Percentiles rank a stretch among this genome's conserved stretches.
Evolutionary conservation across 2,888 invertebrate genomes (phyloP).

Genomic region (Pandemis heparana): DNA sequence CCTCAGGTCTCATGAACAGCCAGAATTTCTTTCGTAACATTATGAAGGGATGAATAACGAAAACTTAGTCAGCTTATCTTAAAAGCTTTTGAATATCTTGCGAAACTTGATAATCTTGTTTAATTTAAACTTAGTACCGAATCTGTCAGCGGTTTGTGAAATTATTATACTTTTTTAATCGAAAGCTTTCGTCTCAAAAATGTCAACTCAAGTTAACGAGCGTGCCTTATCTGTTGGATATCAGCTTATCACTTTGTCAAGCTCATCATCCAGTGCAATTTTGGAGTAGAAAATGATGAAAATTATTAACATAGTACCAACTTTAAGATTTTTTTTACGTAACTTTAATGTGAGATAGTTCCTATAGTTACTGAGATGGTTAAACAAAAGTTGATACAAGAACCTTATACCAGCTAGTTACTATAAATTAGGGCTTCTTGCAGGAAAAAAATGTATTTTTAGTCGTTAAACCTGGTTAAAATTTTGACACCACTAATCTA

Average conservation of each 20-base stretch:
- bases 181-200: conserved; percentile 14
- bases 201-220: conserved; percentile 17
- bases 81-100: conserved; percentile 26
- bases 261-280: neutral
- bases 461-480: too few species aligned
- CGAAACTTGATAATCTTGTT: conserved; percentile 32
- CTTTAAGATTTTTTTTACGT: too few species aligned
- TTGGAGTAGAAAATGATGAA: neutral
- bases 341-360: too few species aligned
- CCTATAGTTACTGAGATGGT: too few species aligned
- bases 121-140: conserved; percentile 21
- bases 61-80: conserved; percentile 31
- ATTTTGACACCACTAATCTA: too few species aligned
- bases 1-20: neutral
- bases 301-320: neutral
- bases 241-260: conserved; percentile 6
- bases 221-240: conserved; percentile 21
- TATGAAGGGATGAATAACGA: conserved; percentile 15
- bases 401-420: too few species aligned
- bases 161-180: conserved; percentile 35
- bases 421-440: too few species aligned
- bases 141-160: conserved; percentile 37
- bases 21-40: neutral
- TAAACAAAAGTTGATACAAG: too few species aligned
- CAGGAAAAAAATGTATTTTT: too few species aligned